A percentile compares a stretch with the other conserved stretches of the same genome.
Conservation (phyloP, 2,888 invertebrate species). For the Chelonus formosanus region DNA sequence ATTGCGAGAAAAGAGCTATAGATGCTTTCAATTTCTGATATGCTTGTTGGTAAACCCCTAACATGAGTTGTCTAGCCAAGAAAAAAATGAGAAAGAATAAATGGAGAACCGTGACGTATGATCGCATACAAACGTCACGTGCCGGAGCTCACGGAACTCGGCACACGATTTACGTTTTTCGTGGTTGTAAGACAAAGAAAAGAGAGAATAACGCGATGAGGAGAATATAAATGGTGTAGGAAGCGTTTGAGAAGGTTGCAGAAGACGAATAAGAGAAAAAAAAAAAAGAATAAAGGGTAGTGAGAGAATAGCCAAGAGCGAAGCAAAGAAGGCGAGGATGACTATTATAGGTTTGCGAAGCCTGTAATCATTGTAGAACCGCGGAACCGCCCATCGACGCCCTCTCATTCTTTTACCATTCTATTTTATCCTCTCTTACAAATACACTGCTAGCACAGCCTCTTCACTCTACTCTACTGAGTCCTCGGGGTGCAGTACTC, state of each 20-base stretch:
- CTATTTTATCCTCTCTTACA: constrained; percentile 44
- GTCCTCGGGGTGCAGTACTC: constrained; percentile 18
- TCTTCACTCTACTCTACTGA: constrained; percentile 33
- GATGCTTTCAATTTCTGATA: constrained; percentile 31
- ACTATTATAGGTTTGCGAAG: constrained; percentile 64
- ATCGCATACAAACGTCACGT: constrained; percentile 37
- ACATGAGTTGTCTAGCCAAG: constrained; percentile 1
- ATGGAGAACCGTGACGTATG: constrained; percentile 35
- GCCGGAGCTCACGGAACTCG: constrained; percentile 20
- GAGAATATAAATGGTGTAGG: constrained; percentile 31
- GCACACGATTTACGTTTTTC: constrained; percentile 38
- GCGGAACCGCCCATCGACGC: constrained; percentile 64
- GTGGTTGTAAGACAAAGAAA: constrained; percentile 13
- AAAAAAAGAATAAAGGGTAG: constrained; percentile 39
- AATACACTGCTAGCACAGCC: constrained; percentile 26
- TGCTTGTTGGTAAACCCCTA: constrained; percentile 5
- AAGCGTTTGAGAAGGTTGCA: constrained; percentile 23
- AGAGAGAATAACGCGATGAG: constrained; percentile 22
- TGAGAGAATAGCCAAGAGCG: constrained; percentile 40
- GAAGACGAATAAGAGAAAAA: constrained; percentile 27
- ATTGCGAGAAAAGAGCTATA: not conserved
- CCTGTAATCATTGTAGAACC: constrained; percentile 65
- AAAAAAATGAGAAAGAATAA: constrained; percentile 3
- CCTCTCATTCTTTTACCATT: constrained; percentile 54
- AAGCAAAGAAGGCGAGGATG: constrained; percentile 49